These are phyloP conservation scores for Grus americana DNA, from an alignment of 2,113 vertebrate species.

Conservation along the genomic window DNA sequence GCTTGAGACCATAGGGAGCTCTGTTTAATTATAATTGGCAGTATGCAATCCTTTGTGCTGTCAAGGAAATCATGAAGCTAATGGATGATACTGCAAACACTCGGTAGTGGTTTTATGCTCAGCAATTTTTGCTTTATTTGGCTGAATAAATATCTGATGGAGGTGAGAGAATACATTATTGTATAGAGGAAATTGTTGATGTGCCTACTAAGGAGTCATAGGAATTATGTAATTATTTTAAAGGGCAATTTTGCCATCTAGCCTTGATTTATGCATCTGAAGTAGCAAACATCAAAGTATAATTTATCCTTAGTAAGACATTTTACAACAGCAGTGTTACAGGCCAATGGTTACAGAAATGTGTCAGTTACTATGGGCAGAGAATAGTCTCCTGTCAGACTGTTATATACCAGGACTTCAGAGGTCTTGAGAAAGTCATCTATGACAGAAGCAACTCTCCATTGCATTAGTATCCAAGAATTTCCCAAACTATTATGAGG, in stretches of 20 bases:
- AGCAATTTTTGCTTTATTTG: conserved; percentile 27
- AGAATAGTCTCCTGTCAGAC: neutral
- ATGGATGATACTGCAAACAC: neutral
- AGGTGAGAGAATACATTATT: neutral
- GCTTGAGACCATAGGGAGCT: neutral
- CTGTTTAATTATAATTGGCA: conserved; percentile 24
- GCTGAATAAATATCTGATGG: neutral
- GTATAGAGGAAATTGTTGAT: neutral
- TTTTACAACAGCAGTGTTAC: neutral
- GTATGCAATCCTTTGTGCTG: conserved; percentile 30
- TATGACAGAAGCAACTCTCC: neutral
- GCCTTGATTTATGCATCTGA: neutral
- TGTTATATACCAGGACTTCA: neutral
- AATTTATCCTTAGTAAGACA: neutral
- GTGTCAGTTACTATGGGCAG: neutral
- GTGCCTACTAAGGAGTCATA: neutral
- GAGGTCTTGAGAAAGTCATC: neutral
- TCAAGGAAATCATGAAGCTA: conserved; percentile 30
- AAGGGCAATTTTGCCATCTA: neutral
- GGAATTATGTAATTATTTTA: neutral
- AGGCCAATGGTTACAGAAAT: neutral
- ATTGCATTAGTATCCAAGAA: no score
- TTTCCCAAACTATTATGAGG: neutral
- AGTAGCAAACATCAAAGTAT: neutral
- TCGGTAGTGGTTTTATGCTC: neutral